phyloP scores from a whole-genome alignment of 2,797 vertebrate species.

The Gymnoscopelus microlampas region DNA sequence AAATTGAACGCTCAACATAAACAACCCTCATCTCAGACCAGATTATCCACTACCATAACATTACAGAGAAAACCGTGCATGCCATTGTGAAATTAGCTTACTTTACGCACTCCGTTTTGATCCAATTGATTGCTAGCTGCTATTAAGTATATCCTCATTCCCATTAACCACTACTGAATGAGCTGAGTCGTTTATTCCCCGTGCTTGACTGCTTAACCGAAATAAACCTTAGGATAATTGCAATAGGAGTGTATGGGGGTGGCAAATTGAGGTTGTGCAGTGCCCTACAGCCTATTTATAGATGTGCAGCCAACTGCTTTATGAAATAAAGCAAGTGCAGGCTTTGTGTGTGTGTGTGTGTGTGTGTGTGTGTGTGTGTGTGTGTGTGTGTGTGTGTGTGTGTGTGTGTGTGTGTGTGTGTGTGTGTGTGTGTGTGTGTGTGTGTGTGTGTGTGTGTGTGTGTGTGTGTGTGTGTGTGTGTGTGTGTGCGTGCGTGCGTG shows the following conservation, averaged over 20 bases:
- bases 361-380: constrained; percentile 46
- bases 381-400: constrained; percentile 57
- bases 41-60: constrained; percentile 24
- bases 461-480: constrained; percentile 1
- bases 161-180: constrained; percentile 79
- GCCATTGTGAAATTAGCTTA: constrained; percentile 53
- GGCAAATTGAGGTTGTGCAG: constrained; percentile 82
- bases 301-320: constrained; percentile 80
- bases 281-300: constrained; percentile 86
- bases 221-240: constrained; percentile 86
- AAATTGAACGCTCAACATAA: background rate
- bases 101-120: constrained; percentile 64
- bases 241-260: constrained; percentile 81
- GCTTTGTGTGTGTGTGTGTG: constrained; percentile 59
- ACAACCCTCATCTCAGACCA: constrained; percentile 16
- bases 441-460: constrained; percentile 25
- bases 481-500: background rate
- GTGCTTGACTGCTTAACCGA: constrained; percentile 82
- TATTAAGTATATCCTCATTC: constrained; percentile 74
- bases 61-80: constrained; percentile 4
- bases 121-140: constrained; percentile 71
- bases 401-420: constrained; percentile 51
- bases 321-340: constrained; percentile 73
- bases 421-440: constrained; percentile 57
- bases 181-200: constrained; percentile 76